These are phyloP conservation scores for Coecobrya sp. DNA, from an alignment of 2,888 invertebrate species.

Conservation along the genomic window DNA sequence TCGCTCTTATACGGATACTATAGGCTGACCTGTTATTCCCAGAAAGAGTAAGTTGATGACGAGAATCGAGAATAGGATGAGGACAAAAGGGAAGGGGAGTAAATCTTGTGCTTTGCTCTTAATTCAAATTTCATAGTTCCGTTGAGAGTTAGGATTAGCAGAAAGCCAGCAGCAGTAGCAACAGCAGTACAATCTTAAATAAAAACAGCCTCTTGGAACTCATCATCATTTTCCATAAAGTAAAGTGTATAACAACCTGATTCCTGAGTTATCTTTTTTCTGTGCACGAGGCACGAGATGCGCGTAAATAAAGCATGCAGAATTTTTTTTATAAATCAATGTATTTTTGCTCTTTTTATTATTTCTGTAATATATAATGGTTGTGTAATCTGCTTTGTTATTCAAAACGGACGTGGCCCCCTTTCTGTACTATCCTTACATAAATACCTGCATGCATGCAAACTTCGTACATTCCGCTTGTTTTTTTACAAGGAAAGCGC, in stretches of 20 bases:
- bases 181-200: neutral
- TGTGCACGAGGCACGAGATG: too few species aligned
- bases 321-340: neutral
- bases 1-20: too few species aligned
- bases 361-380: neutral
- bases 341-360: neutral
- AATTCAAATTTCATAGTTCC: constrained; percentile 85
- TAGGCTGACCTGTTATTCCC: too few species aligned
- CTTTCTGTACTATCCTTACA: too few species aligned
- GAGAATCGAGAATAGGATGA: constrained; percentile 54
- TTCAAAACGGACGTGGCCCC: neutral
- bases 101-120: constrained; percentile 58
- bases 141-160: constrained; percentile 82
- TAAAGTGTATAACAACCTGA: too few species aligned
- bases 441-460: neutral
- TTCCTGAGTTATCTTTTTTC: too few species aligned
- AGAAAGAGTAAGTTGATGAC: neutral
- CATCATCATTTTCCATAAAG: neutral
- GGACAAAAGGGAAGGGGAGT: constrained; percentile 40
- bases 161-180: neutral
- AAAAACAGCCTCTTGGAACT: neutral
- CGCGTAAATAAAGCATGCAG: neutral
- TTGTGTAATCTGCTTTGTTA: neutral
- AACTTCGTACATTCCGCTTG: neutral
- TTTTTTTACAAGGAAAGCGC: neutral